These are phyloP conservation scores for Bradypodion ventrale DNA, from an alignment of 2,797 vertebrate genomes.

Conservation along the genomic window DNA sequence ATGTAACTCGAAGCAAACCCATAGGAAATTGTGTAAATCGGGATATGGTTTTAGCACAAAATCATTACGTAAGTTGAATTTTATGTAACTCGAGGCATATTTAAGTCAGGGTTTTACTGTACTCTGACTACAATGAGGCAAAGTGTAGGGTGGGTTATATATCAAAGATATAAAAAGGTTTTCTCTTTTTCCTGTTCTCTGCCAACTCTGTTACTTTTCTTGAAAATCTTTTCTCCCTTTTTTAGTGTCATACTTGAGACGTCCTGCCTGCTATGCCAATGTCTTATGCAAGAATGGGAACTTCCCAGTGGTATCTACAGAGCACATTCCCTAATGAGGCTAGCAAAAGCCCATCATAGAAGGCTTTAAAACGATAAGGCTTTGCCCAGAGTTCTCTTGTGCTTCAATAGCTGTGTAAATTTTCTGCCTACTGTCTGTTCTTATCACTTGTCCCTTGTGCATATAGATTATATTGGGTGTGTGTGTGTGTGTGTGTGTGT, in stretches of 20 bases:
- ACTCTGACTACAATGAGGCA: too few species aligned
- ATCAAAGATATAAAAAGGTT: too few species aligned
- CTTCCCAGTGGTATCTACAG: neutral
- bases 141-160: neutral
- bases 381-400: neutral
- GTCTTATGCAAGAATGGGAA: neutral
- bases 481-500: accelerated
- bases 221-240: neutral
- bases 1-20: too few species aligned
- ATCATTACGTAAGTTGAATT: too few species aligned
- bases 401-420: neutral
- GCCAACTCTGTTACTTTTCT: neutral
- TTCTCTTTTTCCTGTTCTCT: neutral
- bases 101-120: too few species aligned
- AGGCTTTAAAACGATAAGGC: neutral
- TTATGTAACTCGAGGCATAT: too few species aligned
- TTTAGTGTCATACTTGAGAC: neutral
- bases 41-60: too few species aligned
- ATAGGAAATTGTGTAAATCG: too few species aligned
- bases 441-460: neutral
- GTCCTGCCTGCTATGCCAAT: neutral
- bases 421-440: neutral
- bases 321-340: neutral
- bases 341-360: neutral
- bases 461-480: neutral